Evolutionary conservation across 2,888 invertebrate species (phyloP).

Genomic region (Acleris literana): DNA sequence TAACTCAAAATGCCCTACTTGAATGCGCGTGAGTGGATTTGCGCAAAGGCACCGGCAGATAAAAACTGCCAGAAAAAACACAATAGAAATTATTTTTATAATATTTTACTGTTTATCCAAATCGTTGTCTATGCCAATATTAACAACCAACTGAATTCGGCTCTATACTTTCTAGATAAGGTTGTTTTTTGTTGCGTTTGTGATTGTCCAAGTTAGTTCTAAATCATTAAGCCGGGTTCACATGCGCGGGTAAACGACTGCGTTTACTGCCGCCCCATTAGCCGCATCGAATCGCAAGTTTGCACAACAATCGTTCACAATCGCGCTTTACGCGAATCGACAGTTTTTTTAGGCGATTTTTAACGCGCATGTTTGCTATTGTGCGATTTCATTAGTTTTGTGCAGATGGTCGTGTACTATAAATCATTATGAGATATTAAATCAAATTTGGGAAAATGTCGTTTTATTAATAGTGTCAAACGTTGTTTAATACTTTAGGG

Average conservation of each 20-base stretch:
- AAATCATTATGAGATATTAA: slow-evolving; percentile 57
- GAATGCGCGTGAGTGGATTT: slow-evolving; percentile 67
- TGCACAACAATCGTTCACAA: slow-evolving; percentile 69
- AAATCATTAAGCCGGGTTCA: slow-evolving; percentile 78
- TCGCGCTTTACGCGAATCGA: slow-evolving; percentile 77
- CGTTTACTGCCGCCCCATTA: slow-evolving; percentile 79
- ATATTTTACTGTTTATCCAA: slow-evolving; percentile 32
- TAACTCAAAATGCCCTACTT: slow-evolving; percentile 61
- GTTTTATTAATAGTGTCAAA: background rate
- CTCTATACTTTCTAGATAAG: background rate
- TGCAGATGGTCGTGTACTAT: slow-evolving; percentile 70
- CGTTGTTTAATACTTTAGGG: background rate
- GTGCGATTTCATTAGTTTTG: slow-evolving; percentile 78
- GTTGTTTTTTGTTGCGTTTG: slow-evolving; percentile 34
- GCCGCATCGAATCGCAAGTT: slow-evolving; percentile 78
- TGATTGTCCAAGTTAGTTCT: slow-evolving; percentile 55
- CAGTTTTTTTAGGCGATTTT: slow-evolving; percentile 74
- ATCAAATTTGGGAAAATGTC: slow-evolving; percentile 28
- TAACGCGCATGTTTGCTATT: slow-evolving; percentile 64
- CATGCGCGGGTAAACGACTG: slow-evolving; percentile 65
- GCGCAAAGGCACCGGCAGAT: slow-evolving; percentile 65
- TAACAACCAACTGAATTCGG: background rate
- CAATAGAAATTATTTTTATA: slow-evolving; percentile 35
- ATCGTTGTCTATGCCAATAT: slow-evolving; percentile 10
- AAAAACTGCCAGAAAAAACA: slow-evolving; percentile 48